Evolutionary conservation across 2,113 vertebrate genomes (phyloP).

Genomic region (Labrus mixtus): DNA sequence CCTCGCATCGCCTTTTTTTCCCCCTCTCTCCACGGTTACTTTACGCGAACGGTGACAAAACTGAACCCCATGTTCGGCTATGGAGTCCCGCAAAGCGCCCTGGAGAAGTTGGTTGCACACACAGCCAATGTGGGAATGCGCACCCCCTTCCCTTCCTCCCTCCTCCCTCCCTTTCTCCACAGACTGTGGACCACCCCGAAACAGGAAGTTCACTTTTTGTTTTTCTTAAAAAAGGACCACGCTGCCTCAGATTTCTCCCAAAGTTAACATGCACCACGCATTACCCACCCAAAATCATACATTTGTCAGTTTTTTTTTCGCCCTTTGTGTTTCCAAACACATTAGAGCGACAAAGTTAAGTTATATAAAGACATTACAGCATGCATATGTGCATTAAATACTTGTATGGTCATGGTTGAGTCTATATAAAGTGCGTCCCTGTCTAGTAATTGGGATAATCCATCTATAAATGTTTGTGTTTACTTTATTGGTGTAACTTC

Average conservation of each 20-base stretch:
- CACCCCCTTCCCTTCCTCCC: constrained; percentile 71
- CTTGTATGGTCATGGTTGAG: constrained; percentile 17
- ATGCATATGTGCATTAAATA: neutral
- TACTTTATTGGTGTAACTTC: constrained; percentile 71
- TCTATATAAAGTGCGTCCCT: constrained; percentile 47
- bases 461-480: constrained; percentile 69
- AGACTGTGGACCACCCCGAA: constrained; percentile 89
- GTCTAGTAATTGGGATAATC: constrained; percentile 49
- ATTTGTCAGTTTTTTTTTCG: neutral
- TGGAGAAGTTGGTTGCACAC: constrained; percentile 69
- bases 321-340: neutral
- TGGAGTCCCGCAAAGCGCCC: constrained; percentile 79
- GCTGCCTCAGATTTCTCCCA: constrained; percentile 59
- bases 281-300: neutral
- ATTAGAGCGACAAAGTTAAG: neutral
- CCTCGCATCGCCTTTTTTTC: constrained; percentile 50
- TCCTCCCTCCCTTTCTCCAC: constrained; percentile 77
- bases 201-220: constrained; percentile 90
- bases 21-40: constrained; percentile 46
- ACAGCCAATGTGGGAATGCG: constrained; percentile 83
- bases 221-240: constrained; percentile 81
- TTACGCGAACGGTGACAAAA: constrained; percentile 65
- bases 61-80: constrained; percentile 81
- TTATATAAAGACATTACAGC: constrained; percentile 45
- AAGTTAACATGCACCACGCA: constrained; percentile 32